These are phyloP conservation scores for Mimachlamys varia DNA, from an alignment of 2,888 invertebrate genomes.

Conservation along the genomic window DNA sequence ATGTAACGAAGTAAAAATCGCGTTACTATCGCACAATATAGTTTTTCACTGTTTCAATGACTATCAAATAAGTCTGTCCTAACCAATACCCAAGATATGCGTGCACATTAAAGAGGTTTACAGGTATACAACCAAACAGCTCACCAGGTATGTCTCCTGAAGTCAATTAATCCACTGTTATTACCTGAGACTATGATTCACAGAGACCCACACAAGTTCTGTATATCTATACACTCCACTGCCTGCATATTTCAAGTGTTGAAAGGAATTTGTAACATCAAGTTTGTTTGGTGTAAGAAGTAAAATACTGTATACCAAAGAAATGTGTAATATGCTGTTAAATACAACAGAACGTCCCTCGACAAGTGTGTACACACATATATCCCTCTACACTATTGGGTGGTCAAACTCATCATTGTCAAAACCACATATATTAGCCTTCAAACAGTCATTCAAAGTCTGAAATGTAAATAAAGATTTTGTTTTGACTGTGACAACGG, in stretches of 20 bases:
- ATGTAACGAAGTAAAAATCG: too few species aligned
- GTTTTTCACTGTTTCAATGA: neutral
- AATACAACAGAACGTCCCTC: neutral
- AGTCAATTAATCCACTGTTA: constrained; percentile 9
- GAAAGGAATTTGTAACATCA: too few species aligned
- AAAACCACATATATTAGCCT: neutral
- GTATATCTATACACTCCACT: neutral
- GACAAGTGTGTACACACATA: neutral
- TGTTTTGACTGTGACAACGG: neutral
- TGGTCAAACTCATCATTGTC: neutral
- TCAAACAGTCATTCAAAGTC: neutral
- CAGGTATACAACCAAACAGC: neutral
- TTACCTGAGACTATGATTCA: neutral
- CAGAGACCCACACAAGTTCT: neutral
- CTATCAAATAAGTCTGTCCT: neutral
- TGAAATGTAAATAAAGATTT: constrained; percentile 20
- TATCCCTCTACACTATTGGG: neutral
- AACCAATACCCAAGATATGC: neutral
- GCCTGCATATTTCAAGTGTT: too few species aligned
- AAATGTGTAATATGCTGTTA: too few species aligned
- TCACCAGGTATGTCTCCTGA: neutral
- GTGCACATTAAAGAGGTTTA: neutral
- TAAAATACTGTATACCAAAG: too few species aligned
- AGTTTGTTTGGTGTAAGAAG: too few species aligned
- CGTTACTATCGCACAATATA: too few species aligned